Conservation (phyloP, 1,140 invertebrate genomes). For the Melipona quadrifasciata region DNA sequence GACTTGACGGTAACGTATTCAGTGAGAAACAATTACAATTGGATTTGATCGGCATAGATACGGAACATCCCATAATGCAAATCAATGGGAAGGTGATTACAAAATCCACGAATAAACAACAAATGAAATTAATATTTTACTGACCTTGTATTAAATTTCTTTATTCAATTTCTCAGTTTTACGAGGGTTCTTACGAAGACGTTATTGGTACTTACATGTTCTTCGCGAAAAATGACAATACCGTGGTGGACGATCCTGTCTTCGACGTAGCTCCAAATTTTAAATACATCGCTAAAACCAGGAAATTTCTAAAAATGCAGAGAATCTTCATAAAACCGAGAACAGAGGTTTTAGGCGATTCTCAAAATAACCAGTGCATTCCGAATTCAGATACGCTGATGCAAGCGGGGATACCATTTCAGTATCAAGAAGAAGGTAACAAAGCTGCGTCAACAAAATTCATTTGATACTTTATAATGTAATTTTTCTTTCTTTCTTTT, state of each 20-base stretch:
- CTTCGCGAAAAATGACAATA: constrained; percentile 79
- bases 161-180: constrained; percentile 71
- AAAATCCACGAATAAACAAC: neutral
- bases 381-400: constrained; percentile 71
- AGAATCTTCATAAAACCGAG: constrained; percentile 79
- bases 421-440: constrained; percentile 73
- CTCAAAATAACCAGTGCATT: constrained; percentile 61
- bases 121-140: neutral
- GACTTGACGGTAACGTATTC: constrained; percentile 70
- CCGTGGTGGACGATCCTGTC: constrained; percentile 76
- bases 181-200: constrained; percentile 82
- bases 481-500: constrained; percentile 29
- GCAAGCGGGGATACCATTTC: constrained; percentile 71
- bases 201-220: constrained; percentile 82
- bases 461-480: neutral
- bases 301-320: constrained; percentile 82
- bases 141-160: neutral
- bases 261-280: constrained; percentile 79
- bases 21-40: constrained; percentile 74
- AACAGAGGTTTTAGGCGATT: constrained; percentile 73
- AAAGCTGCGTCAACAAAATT: neutral
- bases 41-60: constrained; percentile 82
- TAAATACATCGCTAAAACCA: constrained; percentile 80
- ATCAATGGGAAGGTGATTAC: constrained; percentile 81
- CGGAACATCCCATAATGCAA: constrained; percentile 82